Evolutionary conservation across 2,113 vertebrate species (phyloP).

Genomic region (Isichthys henryi): DNA sequence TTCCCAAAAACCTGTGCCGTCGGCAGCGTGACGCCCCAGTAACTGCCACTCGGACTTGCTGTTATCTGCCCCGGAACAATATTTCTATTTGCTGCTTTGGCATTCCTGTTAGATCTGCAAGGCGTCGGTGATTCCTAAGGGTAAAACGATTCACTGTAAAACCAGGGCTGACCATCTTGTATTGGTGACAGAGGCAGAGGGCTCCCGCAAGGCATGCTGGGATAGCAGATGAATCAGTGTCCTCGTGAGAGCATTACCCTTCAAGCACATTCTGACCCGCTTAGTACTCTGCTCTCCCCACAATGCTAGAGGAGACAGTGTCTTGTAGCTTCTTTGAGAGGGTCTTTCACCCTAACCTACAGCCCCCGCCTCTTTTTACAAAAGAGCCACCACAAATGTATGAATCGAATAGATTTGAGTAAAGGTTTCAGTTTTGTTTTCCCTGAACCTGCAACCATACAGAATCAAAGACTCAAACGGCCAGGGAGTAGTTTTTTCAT

Average conservation of each 20-base stretch:
- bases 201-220: neutral
- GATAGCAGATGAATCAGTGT: neutral
- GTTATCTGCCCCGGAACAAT: neutral
- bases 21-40: neutral
- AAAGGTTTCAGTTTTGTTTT: neutral
- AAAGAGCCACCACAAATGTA: neutral
- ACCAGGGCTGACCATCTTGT: neutral
- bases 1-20: constrained; percentile 32
- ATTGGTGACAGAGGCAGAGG: neutral
- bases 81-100: neutral
- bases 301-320: neutral
- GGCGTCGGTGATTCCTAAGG: neutral
- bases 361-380: neutral
- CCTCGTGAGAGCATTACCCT: neutral
- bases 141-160: neutral
- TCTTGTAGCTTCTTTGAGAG: neutral
- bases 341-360: neutral
- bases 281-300: neutral
- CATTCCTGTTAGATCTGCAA: neutral
- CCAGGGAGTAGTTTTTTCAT: neutral
- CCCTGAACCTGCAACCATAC: neutral
- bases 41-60: neutral
- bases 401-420: neutral
- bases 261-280: neutral
- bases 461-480: neutral